These are phyloP conservation scores for Drosophila parvula DNA, from an alignment of 1,140 invertebrate species.

Conservation along the genomic window DNA sequence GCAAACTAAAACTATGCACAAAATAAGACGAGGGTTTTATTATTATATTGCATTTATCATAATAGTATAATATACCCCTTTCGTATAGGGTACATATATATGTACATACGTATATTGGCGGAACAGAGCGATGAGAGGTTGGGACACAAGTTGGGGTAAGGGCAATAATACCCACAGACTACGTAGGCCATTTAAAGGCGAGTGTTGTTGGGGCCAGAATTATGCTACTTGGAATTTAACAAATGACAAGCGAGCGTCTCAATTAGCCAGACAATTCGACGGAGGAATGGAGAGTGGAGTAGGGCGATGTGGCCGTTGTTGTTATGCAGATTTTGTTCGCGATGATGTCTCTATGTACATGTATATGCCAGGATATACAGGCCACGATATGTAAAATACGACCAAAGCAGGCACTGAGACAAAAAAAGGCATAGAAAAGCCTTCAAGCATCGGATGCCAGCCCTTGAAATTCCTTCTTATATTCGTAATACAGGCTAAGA, in stretches of 20 bases:
- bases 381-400: slow-evolving; percentile 22
- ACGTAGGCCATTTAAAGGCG: slow-evolving; percentile 43
- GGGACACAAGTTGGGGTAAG: not conserved
- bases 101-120: not conserved
- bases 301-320: slow-evolving; percentile 5
- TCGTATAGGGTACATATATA: not conserved
- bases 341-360: slow-evolving; percentile 34
- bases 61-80: not conserved
- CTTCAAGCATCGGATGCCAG: too few species aligned
- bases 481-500: too few species aligned
- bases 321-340: slow-evolving; percentile 37
- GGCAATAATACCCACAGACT: not conserved
- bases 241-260: slow-evolving; percentile 60
- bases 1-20: too few species aligned
- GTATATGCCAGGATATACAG: slow-evolving; percentile 27
- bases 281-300: not conserved
- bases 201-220: slow-evolving; percentile 14
- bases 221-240: slow-evolving; percentile 44
- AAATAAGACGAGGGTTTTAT: too few species aligned
- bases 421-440: not conserved
- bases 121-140: not conserved
- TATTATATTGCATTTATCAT: not conserved
- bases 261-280: slow-evolving; percentile 59
- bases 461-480: too few species aligned
- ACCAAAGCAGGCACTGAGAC: slow-evolving; percentile 4